Evolutionary conservation across 1,140 invertebrate genomes (phyloP).

Genomic region (Heliconius nattereri): DNA sequence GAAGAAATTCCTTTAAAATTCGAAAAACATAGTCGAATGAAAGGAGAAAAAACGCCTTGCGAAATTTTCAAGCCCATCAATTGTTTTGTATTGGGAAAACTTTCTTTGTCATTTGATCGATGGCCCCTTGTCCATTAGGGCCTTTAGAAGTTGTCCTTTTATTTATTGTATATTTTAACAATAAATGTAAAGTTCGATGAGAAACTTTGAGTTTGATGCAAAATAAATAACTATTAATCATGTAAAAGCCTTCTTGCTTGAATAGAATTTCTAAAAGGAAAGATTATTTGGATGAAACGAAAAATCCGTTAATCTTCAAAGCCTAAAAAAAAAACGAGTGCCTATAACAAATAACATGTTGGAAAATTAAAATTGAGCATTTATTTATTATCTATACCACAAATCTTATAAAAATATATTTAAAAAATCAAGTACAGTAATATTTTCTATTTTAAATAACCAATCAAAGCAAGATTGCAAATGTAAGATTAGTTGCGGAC

Average conservation of each 20-base stretch:
- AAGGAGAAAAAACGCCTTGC: slow-evolving; percentile 38
- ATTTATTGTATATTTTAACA: slow-evolving; percentile 74
- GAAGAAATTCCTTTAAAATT: slow-evolving; percentile 38
- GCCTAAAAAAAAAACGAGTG: neutral
- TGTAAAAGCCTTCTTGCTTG: slow-evolving; percentile 48
- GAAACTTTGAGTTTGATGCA: slow-evolving; percentile 57
- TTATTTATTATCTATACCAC: too few relatives aligned
- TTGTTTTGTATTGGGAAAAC: slow-evolving; percentile 75
- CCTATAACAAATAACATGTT: neutral
- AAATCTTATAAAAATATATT: too few relatives aligned
- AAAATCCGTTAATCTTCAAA: neutral
- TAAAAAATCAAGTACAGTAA: neutral
- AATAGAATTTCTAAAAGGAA: slow-evolving; percentile 13
- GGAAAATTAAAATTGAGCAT: neutral
- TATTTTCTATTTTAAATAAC: slow-evolving; percentile 8
- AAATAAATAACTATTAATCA: slow-evolving; percentile 71
- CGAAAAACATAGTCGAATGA: slow-evolving; percentile 42
- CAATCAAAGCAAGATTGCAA: slow-evolving; percentile 65
- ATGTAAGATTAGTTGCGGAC: slow-evolving; percentile 54
- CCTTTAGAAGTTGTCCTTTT: slow-evolving; percentile 78
- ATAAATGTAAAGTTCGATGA: slow-evolving; percentile 69
- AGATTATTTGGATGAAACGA: neutral
- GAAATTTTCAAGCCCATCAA: slow-evolving; percentile 66
- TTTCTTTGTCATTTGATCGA: slow-evolving; percentile 79
- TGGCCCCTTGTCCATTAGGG: slow-evolving; percentile 77